Evolutionary conservation across 2,888 invertebrate genomes (phyloP), one percentile per base, ranked within the genome.

Genomic region (Siphonodentalium dalli): DNA sequence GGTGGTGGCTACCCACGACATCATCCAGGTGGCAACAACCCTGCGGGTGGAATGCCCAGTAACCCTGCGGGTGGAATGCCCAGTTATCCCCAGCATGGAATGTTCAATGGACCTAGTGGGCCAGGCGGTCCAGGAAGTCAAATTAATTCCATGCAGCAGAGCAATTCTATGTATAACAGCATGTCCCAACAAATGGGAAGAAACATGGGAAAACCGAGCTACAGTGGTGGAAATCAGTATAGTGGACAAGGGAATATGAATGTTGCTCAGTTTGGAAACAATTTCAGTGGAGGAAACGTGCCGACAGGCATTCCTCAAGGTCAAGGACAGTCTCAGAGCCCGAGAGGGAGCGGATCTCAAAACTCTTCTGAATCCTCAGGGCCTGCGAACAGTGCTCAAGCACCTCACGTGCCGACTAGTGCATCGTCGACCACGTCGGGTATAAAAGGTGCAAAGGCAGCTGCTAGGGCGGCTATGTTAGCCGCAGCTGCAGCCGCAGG

Each of bases 391-490:
- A n/a, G n/a, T n/a, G n/a, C n/a, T n/a, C 39, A 34, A 31, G 49
- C 51, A 28, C 47, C 33, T 33, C 29, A 49, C 13, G 41, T 49
- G 49, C 24, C 49, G 39, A 44, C 37, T 26, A 28, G 43, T 26
- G 46, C 38, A 21, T 29, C 39, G 31, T 49, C 64, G 28, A 61
- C 61, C 13, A 61, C 56, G 31, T 49, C 67, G 20, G 58, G 62
- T 33, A 66, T 66, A 3, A 77, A 77, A 60, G 76, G 73, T 46
- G 78, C 77, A 31, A 75, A 75, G 61, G 75, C 72, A 18, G 78
- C 78, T 20, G 78, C 77, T n/a, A 76, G 77, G 33, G 77, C 75
- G 23, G 78, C 76, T 24, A 67, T 78, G 65, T 60, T 71, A 35
- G 78, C 77, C 24, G 77, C 78, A n/a, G 75, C 75, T 13, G 74